Evolutionary conservation across 2,888 invertebrate species (phyloP), one percentile per base, ranked within the genome.

Genomic region (Cerceris ruficornis): DNA sequence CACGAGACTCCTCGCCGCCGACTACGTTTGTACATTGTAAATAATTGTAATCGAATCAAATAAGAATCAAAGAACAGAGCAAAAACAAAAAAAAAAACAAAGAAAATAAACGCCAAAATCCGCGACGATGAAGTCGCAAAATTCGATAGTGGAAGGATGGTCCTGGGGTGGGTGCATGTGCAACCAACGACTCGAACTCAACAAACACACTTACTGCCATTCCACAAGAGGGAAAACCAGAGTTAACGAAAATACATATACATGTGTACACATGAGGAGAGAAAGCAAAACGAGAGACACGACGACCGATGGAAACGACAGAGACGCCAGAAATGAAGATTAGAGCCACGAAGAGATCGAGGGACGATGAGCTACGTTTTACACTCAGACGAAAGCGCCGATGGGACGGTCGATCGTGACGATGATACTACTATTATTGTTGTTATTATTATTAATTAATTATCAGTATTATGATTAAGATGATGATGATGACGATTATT

Each of bases 131-230:
- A 76, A 77, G 80, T 75, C 71, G 77, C 76, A 68, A 60, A 55
- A 69, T 78, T 81, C 83, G 76, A 83, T 80, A 70, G 79, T 85
- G 76, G 80, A 81, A 86, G 77, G 75, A 90, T 89, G 90, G 90
- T 92, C 90, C 90, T 87, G 90, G 88, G 89, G 86, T 88, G 82
- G 91, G 91, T 90, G 92, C 92, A 92, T 91, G 91, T 89, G 87
- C 88, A 88, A 86, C 86, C 86, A 77, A 82, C 80, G 84, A 84
- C 79, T 86, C 72, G 60, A 81, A 83, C 69, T 66, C 28, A 28
- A 28, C 28, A 28, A 28, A 81, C 62, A 82, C 71, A 75, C 64
- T 85, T 73, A 86, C 86, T 86, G 86, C 86, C 86, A 86, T 83
- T 75, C 72, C 72, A 64, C 69, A 59, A 59, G 55, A 49, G 69